Conservation (phyloP, 1,140 invertebrate species). For the Cydia strobilella region DNA sequence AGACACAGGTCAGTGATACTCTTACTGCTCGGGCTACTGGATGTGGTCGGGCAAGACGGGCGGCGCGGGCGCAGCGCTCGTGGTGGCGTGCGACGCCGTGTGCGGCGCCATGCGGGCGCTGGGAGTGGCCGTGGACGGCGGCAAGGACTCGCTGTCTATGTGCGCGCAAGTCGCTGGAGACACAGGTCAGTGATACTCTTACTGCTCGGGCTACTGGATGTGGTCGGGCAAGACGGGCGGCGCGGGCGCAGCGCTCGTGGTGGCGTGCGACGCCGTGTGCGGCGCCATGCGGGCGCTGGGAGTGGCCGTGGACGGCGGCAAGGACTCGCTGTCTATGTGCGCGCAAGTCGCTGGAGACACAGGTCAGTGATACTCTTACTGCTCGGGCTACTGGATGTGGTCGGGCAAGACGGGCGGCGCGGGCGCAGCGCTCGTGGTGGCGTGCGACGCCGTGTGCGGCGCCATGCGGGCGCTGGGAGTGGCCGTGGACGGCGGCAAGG, state of each 20-base stretch:
- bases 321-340: conserved; percentile 99
- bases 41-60: conserved; percentile 99
- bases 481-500: conserved; percentile 98
- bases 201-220: conserved; percentile 99
- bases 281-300: conserved; percentile 91
- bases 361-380: conserved; percentile 57
- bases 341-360: conserved; percentile 86
- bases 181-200: conserved; percentile 59
- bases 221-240: conserved; percentile 97
- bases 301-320: conserved; percentile 97
- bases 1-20: conserved; percentile 62
- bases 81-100: conserved; percentile 93
- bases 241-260: conserved; percentile 93
- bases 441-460: conserved; percentile 93
- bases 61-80: conserved; percentile 93
- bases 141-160: conserved; percentile 99
- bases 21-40: conserved; percentile 99
- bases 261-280: conserved; percentile 95
- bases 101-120: conserved; percentile 92
- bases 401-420: conserved; percentile 96
- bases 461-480: conserved; percentile 93
- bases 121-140: conserved; percentile 97
- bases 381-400: conserved; percentile 99
- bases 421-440: conserved; percentile 91
- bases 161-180: conserved; percentile 89